Evolutionary conservation across 2,113 vertebrate species (phyloP), one percentile per base, ranked within the genome.

Genomic region (Natator depressus): DNA sequence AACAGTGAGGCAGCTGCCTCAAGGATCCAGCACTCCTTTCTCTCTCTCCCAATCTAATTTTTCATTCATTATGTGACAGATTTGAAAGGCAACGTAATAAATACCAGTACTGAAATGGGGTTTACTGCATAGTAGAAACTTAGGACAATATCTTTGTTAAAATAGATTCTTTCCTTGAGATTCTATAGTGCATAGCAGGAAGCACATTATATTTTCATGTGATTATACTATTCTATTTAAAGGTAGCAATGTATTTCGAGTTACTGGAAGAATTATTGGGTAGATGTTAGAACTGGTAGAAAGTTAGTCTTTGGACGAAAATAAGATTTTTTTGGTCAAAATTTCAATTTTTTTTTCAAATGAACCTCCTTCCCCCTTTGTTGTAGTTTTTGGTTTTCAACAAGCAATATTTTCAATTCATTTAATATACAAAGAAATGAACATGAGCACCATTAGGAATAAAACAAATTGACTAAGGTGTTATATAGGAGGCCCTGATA

Each of bases 281-380:
- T 69, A 69, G 8, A 69, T 17, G 16, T 69, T 69, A 69, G 62
- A 35, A 69, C 2, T 17, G 14, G 14, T 31, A 35, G 62, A 65
- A 65, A 65, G 31, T 65, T 65, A 65, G 31, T 65, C 31, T 65
- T 69, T 51, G 47, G 27, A 38, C 19, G 1, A 9, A 65, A 50
- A 82, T 62, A 76, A 57, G 0, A 11, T 0, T 69, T 62, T 62
- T 4, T 27, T 11, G 53, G 62, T 88, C 51, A 50, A 62, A 62
- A 25, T 7, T 89, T 88, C 3, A 2, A 42, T 5, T 42, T 1
- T 8, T 92, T 55, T 89, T 87, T 42, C 3, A 46, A 85, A 47
- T 3, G 8, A 10, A 22, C 5, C 31, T 6, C 3, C 14, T 6
- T 13, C 59, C 59, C 14, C 13, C 1, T 69, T n/a, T n/a, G 57